Base-by-base conservation (phyloP, 64 coral and sea anemone genomes). In the Cladopsammia gracilis region DNA sequence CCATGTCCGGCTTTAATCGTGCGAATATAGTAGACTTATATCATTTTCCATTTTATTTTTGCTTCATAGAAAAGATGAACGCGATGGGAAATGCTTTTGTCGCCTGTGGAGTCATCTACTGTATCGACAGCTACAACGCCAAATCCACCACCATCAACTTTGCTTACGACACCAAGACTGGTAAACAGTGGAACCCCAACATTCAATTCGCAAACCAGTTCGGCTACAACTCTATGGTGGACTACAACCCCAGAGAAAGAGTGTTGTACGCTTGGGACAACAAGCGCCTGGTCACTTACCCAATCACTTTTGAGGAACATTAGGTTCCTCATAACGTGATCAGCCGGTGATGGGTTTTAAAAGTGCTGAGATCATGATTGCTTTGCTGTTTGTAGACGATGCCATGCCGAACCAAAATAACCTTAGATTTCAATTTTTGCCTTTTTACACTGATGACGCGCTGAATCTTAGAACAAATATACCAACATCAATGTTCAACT, bases 171-270 rank as follows among this genome's bases (percentile, higher is more conserved):
- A 87, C 85, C 11, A 87, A 72, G 66, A 87, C 85, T 11, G 67
- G 80, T 2, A 25, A 24, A 62, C 57, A 34, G 7, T 83, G 83
- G 83, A 86, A 86, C 65, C 83, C 83, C n/a, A 70, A 70, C 65
- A 47, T 86, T 49, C 45, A 48, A 1, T 86, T 86, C 62, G 53
- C 65, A 34, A 86, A 86, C 14, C 83, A 86, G 47, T 86, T 25
- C 61, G 83, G 83, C 19, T 70, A 52, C 83, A 86, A 86, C 83
- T 86, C 83, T 23, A 86, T 86, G 83, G 60, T 86, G 47, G 83
- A 68, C 47, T 86, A 86, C 64, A 87, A 87, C 22, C 84, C 84
- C 46, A 50, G 84, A 15, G 84, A 87, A 51, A 87, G 16, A 56
- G 66, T 87, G 64, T n/a, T 87, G 23, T 87, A 87, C 45, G 62